phyloP scores from a whole-genome alignment of 2,888 invertebrate genomes.

The Smittia aterrima region DNA sequence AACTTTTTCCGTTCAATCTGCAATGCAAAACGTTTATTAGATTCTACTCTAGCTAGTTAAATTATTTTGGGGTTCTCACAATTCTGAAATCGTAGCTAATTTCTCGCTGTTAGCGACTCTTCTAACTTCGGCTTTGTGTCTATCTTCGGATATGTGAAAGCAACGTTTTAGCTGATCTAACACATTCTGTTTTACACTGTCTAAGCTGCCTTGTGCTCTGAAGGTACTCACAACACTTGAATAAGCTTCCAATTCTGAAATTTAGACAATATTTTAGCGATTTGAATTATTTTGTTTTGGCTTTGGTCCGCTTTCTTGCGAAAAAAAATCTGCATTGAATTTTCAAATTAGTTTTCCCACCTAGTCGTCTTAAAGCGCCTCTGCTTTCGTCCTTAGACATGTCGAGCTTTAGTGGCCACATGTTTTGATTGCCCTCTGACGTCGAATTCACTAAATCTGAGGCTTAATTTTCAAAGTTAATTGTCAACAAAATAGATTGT shows the following conservation, averaged over 20 bases:
- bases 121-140: constrained; percentile 88
- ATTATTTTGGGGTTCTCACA: constrained; percentile 60
- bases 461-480: background rate
- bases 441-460: background rate
- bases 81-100: constrained; percentile 82
- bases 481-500: too few relatives aligned
- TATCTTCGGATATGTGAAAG: constrained; percentile 83
- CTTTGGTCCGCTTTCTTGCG: constrained; percentile 28
- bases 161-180: constrained; percentile 78
- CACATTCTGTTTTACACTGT: constrained; percentile 77
- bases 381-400: constrained; percentile 87
- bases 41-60: constrained; percentile 49
- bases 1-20: constrained; percentile 47
- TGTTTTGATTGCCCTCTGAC: constrained; percentile 40
- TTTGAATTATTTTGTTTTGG: constrained; percentile 36
- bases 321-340: background rate
- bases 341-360: constrained; percentile 55
- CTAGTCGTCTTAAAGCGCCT: constrained; percentile 80
- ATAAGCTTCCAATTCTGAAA: constrained; percentile 87
- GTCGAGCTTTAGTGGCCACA: constrained; percentile 72
- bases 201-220: constrained; percentile 87
- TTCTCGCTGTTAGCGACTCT: constrained; percentile 90
- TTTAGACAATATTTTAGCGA: constrained; percentile 9
- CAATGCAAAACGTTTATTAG: constrained; percentile 55
- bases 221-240: constrained; percentile 84